Base-by-base conservation (phyloP, 2,888 invertebrate species). In the Gymnoscelis rufifasciata region DNA sequence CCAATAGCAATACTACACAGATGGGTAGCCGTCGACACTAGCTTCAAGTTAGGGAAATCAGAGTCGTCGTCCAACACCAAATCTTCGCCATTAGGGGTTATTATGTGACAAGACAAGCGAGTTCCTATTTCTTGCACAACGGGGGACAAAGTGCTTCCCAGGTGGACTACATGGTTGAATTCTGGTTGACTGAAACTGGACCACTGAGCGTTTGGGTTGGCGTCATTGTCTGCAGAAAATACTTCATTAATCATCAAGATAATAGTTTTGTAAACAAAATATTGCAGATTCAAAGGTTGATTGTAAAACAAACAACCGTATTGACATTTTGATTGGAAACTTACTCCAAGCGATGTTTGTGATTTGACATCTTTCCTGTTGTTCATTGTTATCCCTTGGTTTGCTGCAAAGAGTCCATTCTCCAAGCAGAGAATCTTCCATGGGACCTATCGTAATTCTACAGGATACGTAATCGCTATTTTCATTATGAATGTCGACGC, bases 51-150 rank as follows among this genome's bases (percentile, higher is more conserved):
- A n/a, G 64, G 68, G 36, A 67, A 70, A 3, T 57, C 42, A 15
- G 59, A 54, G 14, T 66, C 61, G 1, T 23, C 40, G 3, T 45
- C 51, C 7, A 70, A 45, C 1, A 64, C 57, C 30, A 70, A 52
- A 51, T 69, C 54, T 60, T 70, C 70, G 3, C 65, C 70, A n/a
- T 55, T 39, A 0, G 74, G 76, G 2, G 75, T 76, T 4, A 74
- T 44, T 11, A 75, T 56, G 47, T 71, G 71, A 35, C 77, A 77
- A 1, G 63, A 55, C 3, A 55, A 23, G 1, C 62, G 41, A 1
- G 37, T 15, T 0, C 58, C 60, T 8, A 1, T 2, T 0, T 61
- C 60, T 12, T 42, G 30, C 2, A 75, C 60, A 0, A 57, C 62
- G 3, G 73, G 60, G 8, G 57, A 51, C 2, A 70, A 47, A n/a